phyloP scores from a whole-genome alignment of 2,797 vertebrate genomes.

The Ptychobarbus kaznakovi region DNA sequence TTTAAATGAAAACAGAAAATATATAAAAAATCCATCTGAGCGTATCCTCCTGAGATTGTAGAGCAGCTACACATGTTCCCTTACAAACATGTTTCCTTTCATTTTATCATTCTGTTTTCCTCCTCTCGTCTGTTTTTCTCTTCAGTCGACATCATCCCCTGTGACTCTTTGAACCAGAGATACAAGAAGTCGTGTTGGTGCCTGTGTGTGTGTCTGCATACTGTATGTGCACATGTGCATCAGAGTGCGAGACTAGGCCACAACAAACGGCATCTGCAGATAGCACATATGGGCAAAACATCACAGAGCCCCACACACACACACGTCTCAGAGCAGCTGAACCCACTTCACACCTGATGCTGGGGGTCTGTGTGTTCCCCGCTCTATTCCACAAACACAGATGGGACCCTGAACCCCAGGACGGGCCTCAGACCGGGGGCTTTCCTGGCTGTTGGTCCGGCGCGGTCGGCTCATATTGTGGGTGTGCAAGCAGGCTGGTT shows the following conservation, averaged over 20 bases:
- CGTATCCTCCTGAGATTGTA: conserved; percentile 32
- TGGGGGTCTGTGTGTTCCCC: conserved; percentile 52
- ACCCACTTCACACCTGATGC: conserved; percentile 76
- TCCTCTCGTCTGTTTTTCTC: conserved; percentile 62
- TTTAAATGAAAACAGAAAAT: neutral
- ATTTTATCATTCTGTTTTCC: conserved; percentile 59
- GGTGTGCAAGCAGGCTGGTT: conserved; percentile 1
- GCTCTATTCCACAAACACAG: conserved; percentile 47
- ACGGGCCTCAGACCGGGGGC: conserved; percentile 15
- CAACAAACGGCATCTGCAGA: conserved; percentile 70
- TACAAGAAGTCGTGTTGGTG: conserved; percentile 40
- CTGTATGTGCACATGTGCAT: conserved; percentile 63
- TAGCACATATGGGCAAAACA: conserved; percentile 68
- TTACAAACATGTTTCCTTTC: conserved; percentile 41
- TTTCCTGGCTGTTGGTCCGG: conserved; percentile 13
- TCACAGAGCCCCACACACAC: conserved; percentile 21
- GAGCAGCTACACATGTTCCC: conserved; percentile 25
- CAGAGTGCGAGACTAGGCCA: conserved; percentile 59
- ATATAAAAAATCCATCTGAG: neutral
- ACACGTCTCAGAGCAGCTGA: conserved; percentile 71
- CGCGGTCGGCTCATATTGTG: neutral
- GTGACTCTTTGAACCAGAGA: conserved; percentile 50
- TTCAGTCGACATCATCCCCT: conserved; percentile 62
- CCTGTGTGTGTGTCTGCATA: conserved; percentile 50
- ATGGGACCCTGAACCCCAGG: conserved; percentile 48